These are phyloP conservation scores for Polymixis lichenea DNA, from an alignment of 2,888 invertebrate species.

Conservation along the genomic window DNA sequence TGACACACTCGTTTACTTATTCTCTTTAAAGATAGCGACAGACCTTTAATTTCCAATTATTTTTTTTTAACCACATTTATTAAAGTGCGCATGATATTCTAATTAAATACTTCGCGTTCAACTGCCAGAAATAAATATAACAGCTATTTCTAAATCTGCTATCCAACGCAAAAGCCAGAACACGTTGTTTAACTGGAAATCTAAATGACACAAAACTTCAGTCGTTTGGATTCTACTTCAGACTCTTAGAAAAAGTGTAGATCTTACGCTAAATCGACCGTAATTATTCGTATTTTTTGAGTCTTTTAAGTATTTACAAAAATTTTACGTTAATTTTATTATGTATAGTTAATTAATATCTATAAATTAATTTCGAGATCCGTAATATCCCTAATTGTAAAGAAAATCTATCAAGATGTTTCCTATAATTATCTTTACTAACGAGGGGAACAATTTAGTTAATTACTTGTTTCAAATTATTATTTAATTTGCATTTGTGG, in stretches of 20 bases:
- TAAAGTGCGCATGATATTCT: conserved; percentile 14
- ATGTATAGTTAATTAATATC: conserved; percentile 28
- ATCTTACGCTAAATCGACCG: conserved; percentile 47
- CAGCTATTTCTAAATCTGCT: conserved; percentile 24
- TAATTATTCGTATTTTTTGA: conserved; percentile 43
- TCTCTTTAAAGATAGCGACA: conserved; percentile 4
- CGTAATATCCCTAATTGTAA: neutral
- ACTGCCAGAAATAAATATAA: conserved; percentile 1
- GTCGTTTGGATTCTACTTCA: conserved; percentile 77
- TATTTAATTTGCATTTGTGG: conserved; percentile 74
- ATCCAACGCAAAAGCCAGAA: conserved; percentile 24
- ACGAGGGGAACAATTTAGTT: conserved; percentile 14
- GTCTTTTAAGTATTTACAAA: conserved; percentile 52
- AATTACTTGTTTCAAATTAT: conserved; percentile 82
- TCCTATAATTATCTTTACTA: conserved; percentile 7
- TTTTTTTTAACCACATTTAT: neutral
- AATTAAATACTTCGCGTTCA: neutral
- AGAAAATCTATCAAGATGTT: conserved; percentile 20
- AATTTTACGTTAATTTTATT: conserved; percentile 19
- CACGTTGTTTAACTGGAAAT: conserved; percentile 11
- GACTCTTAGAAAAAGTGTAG: conserved; percentile 69
- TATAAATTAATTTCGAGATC: conserved; percentile 27
- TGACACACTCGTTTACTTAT: neutral
- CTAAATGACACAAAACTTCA: conserved; percentile 71
- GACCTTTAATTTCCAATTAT: conserved; percentile 11